These are phyloP conservation scores for Acomys russatus DNA, from an alignment of 2,797 vertebrate species.

Conservation along the genomic window DNA sequence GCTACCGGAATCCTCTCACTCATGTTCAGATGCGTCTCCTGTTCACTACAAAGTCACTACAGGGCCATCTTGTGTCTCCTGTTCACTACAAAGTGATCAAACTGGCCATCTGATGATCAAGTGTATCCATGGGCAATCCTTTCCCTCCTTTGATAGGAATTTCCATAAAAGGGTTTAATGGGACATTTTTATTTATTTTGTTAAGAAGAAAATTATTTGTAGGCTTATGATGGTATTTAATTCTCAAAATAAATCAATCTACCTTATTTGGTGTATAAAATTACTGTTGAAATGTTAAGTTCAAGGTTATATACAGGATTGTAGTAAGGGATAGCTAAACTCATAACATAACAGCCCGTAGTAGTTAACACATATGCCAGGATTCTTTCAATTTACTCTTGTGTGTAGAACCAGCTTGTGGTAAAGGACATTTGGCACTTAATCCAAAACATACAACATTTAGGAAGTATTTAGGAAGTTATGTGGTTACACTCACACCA, in stretches of 20 bases:
- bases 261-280: not conserved
- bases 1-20: not conserved
- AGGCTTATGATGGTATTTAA: not conserved
- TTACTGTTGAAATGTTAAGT: slow-evolving; percentile 41
- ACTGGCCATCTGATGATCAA: not conserved
- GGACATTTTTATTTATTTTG: not conserved
- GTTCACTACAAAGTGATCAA: not conserved
- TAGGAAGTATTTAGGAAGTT: slow-evolving; percentile 46
- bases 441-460: not conserved
- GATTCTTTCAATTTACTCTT: not conserved
- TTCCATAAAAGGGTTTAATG: slow-evolving; percentile 7
- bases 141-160: not conserved
- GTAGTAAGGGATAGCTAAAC: not conserved
- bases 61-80: not conserved
- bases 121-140: not conserved
- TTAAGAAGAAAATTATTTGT: not conserved
- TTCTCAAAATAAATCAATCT: not conserved
- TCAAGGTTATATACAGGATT: slow-evolving; percentile 3
- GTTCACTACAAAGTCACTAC: not conserved
- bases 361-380: slow-evolving; percentile 12
- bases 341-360: not conserved
- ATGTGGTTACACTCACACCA: not conserved
- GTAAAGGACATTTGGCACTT: slow-evolving; percentile 29
- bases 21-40: not conserved
- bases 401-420: not conserved